Evolutionary conservation across 2,888 invertebrate species (phyloP).

Genomic region (Strigamia transsilvanica): DNA sequence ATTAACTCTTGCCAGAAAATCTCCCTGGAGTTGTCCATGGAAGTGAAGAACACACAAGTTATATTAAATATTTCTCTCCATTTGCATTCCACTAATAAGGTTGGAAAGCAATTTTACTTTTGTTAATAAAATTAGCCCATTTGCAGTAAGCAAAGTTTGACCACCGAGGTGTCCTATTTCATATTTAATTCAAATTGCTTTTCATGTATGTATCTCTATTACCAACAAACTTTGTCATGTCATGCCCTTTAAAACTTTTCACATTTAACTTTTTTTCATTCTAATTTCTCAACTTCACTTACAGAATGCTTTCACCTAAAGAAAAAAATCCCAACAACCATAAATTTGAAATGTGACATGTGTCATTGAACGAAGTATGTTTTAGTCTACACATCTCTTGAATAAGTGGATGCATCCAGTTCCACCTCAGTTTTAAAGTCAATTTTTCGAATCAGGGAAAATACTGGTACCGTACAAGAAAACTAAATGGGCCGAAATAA

Average conservation of each 20-base stretch:
- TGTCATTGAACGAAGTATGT: neutral
- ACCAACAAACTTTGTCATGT: neutral
- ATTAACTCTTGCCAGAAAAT: constrained; percentile 37
- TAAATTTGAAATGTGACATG: constrained; percentile 29
- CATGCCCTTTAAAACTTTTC: constrained; percentile 14
- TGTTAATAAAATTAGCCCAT: constrained; percentile 27
- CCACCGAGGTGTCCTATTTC: constrained; percentile 32
- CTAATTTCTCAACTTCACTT: constrained; percentile 29
- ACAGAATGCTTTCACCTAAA: constrained; percentile 2
- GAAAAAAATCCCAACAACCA: neutral
- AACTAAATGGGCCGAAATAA: too few relatives aligned
- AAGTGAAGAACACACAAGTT: constrained; percentile 21
- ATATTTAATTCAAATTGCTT: constrained; percentile 15
- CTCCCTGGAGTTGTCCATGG: constrained; percentile 7
- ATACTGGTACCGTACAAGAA: too few relatives aligned
- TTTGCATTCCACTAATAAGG: constrained; percentile 36
- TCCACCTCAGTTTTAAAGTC: too few relatives aligned
- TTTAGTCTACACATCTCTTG: neutral
- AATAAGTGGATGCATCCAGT: neutral
- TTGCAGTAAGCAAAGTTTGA: neutral
- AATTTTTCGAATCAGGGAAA: too few relatives aligned
- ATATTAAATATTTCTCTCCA: constrained; percentile 43
- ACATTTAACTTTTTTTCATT: neutral
- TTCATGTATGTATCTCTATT: neutral
- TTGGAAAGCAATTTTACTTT: constrained; percentile 37